A percentile compares a stretch with the other conserved stretches of the same genome.
Evolutionary conservation across 2,797 vertebrate species (phyloP).

Genomic region (Toxotes lorentzi): DNA sequence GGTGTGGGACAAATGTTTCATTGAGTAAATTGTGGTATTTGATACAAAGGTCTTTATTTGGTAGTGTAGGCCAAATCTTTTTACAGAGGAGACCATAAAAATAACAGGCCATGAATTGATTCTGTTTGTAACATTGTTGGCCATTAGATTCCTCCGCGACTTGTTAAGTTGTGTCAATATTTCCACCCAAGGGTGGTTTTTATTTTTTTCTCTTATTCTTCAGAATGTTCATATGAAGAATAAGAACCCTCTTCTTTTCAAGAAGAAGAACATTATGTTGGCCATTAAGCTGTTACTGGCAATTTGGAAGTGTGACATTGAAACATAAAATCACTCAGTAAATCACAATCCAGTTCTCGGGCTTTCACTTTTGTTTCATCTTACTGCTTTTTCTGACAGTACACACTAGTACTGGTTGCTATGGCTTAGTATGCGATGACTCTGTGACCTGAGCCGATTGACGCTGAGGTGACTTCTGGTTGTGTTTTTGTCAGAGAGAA

Average conservation of each 20-base stretch:
- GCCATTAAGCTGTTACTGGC: neutral
- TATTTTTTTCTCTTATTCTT: slow-evolving; percentile 16
- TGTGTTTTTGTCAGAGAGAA: slow-evolving; percentile 14
- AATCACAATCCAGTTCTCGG: slow-evolving; percentile 23
- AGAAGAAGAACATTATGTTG: neutral
- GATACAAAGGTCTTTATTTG: neutral
- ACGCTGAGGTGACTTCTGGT: slow-evolving; percentile 20
- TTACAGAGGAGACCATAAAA: neutral
- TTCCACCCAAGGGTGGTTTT: neutral
- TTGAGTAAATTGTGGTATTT: neutral
- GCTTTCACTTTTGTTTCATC: neutral
- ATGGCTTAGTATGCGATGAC: neutral
- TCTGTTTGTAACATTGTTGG: neutral
- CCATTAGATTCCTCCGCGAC: neutral
- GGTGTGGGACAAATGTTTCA: neutral
- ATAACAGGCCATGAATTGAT: no score
- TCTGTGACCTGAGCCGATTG: slow-evolving; percentile 28
- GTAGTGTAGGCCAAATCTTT: neutral
- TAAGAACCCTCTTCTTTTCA: neutral
- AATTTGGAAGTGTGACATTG: slow-evolving; percentile 19
- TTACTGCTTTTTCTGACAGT: neutral
- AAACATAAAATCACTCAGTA: slow-evolving; percentile 12
- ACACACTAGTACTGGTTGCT: neutral
- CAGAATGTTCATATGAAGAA: no score
- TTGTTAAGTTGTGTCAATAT: slow-evolving; percentile 1